A percentile compares a stretch with the other conserved stretches of the same genome.
Conservation (phyloP, 2,888 invertebrate genomes). For the Silvanus unidentatus region DNA sequence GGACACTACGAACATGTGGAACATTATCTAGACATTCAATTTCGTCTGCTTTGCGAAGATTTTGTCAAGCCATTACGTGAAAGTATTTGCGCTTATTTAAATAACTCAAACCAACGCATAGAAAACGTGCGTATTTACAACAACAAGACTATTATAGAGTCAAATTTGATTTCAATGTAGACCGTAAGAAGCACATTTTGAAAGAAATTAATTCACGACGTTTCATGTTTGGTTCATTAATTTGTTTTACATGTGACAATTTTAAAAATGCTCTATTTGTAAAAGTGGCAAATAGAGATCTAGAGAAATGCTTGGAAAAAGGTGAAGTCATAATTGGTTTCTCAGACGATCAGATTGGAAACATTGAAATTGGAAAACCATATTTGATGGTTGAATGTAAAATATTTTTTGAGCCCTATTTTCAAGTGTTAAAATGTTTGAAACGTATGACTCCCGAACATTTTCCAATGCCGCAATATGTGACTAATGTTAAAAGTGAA, state of each 20-base stretch:
- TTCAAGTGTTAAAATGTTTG: slow-evolving; percentile 64
- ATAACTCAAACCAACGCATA: slow-evolving; percentile 14
- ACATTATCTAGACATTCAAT: slow-evolving; percentile 74
- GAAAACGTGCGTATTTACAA: slow-evolving; percentile 23
- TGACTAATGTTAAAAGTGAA: slow-evolving; percentile 51
- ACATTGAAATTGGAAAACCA: slow-evolving; percentile 38
- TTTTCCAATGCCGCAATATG: slow-evolving; percentile 65
- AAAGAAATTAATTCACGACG: slow-evolving; percentile 52
- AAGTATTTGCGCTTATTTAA: slow-evolving; percentile 49
- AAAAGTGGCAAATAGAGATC: slow-evolving; percentile 57
- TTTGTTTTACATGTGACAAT: slow-evolving; percentile 64
- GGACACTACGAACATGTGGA: slow-evolving; percentile 60
- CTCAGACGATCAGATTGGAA: slow-evolving; percentile 51
- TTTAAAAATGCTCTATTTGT: slow-evolving; percentile 67
- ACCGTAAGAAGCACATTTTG: slow-evolving; percentile 29
- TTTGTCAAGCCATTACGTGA: slow-evolving; percentile 67
- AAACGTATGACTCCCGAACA: slow-evolving; percentile 52
- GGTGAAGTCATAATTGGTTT: slow-evolving; percentile 50
- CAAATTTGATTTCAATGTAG: slow-evolving; percentile 22
- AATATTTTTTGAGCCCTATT: slow-evolving; percentile 77
- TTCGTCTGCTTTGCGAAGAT: slow-evolving; percentile 72
- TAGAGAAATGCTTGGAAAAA: slow-evolving; percentile 32
- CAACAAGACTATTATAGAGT: slow-evolving; percentile 20
- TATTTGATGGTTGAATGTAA: slow-evolving; percentile 67
- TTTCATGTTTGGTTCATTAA: slow-evolving; percentile 65